Base-by-base conservation (phyloP, 2,888 invertebrate species). In the Oasisia sp. region DNA sequence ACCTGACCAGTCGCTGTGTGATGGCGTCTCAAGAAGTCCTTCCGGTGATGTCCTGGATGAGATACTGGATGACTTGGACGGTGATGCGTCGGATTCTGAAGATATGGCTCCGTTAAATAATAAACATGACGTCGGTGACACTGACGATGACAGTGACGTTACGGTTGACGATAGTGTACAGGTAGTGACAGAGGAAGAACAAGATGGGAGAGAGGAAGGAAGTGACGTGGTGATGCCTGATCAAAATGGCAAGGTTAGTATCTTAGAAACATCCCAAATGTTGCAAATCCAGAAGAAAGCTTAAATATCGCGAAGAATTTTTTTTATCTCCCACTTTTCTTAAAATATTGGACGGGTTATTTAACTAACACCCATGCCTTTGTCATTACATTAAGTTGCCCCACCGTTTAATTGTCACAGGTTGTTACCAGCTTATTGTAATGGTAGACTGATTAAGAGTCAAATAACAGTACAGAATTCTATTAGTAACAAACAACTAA, bases 61-160 rank as follows among this genome's bases (percentile, higher is more conserved):
- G 12, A 50, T 14, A 50, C 50, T 12, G 50, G 9, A 50, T 11
- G 27, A 0, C 27, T 27, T 74, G n/a, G 27, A 74, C 27, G 27
- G 27, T 19, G 74, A 74, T 0, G 0, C 1, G 19, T 27, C 5
- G n/a, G 74, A 74, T 27, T 3, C 27, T 27, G 74, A 74, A 74
- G 74, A 27, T 19, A 1, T 27, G 3, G n/a, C 7, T 74, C 74
- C 27, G 27, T 27, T 7, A 27, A 74, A 74, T 74, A n/a, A 5
- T 74, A 27, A 27, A 50, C 50, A 50, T 50, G 50, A 50, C 50
- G 9, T 2, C 27, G 74, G 27, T 74, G 74, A 74, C 27, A 74
- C 74, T 74, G 74, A 74, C 74, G 74, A 74, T 74, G 74, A n/a
- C 74, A 74, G 74, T 27, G 74, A 74, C 27, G 74, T 74, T 74